Conservation (phyloP, 2,888 invertebrate species). For the Exephanes ischioxanthus region DNA sequence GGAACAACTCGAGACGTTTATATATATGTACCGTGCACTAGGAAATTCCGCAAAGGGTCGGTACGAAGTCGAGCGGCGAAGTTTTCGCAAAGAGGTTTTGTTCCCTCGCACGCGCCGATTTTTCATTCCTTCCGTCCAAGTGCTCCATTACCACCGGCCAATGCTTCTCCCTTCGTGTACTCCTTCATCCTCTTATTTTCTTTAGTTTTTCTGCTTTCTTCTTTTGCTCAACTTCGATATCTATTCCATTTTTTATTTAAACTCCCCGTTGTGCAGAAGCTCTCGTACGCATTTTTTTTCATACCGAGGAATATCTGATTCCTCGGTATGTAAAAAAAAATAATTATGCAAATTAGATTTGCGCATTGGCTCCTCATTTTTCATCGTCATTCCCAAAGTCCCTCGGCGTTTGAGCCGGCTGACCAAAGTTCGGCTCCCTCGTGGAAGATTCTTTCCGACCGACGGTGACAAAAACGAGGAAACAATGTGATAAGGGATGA, state of each 20-base stretch:
- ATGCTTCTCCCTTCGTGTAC: neutral
- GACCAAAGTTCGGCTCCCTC: neutral
- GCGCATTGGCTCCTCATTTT: neutral
- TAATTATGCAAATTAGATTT: neutral
- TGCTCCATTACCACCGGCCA: constrained; percentile 26
- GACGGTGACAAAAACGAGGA: neutral
- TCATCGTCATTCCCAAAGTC: neutral
- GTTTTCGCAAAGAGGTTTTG: constrained; percentile 33
- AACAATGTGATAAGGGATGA: neutral
- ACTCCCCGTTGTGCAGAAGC: neutral
- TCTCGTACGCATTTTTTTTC: neutral
- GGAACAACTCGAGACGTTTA: constrained; percentile 13
- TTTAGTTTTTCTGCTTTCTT: neutral
- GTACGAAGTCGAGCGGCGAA: constrained; percentile 18
- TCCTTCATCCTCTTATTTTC: neutral
- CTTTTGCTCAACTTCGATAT: neutral
- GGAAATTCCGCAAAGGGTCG: constrained; percentile 33
- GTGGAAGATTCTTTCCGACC: neutral
- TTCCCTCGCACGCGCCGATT: constrained; percentile 25
- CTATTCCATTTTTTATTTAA: constrained; percentile 26
- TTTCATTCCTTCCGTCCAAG: constrained; percentile 24
- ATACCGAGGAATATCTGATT: no score
- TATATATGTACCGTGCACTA: neutral
- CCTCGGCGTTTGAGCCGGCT: neutral
- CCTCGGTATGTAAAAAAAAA: neutral